Evolutionary conservation across 2,797 vertebrate genomes (phyloP), one percentile per base, ranked within the genome.

Genomic region (Sebastes hubbsi): DNA sequence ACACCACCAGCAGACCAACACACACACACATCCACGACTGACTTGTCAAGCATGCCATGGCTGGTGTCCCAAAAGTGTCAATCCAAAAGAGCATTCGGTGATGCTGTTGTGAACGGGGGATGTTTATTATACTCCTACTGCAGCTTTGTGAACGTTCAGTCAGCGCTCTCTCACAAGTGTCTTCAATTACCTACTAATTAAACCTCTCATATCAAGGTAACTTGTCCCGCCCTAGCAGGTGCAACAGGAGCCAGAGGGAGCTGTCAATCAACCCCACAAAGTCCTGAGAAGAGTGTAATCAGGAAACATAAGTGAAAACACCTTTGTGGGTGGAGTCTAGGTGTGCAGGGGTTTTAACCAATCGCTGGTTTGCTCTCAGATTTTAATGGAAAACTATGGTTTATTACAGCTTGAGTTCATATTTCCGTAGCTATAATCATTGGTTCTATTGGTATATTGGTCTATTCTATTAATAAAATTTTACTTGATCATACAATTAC

Each of bases 31-130:
- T 77, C 22, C 34, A 72, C 72, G 54, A 67, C 22, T 55, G 56
- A 22, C 49, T 71, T 46, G 62, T 71, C 58, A 66, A 58, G 80
- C 58, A 9, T 75, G 73, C 55, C 36, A 71, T 11, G 22, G 73
- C 77, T 59, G 70, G 80, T 80, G 75, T 73, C 74, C 64, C n/a
- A 42, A 61, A 71, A 71, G 52, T 34, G 34, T 8, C 36, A 59
- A 49, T 54, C 14, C 49, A 72, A 25, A 56, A 24, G 32, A 72
- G 22, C 18, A 27, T 22, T 61, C 49, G 46, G 20, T 38, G 18
- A 64, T 52, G n/a, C 27, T 64, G 49, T 8, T 52, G 20, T 52
- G 49, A n/a, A 49, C 2, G 42, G 5, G 20, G 20, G 34, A 52
- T 38, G 27, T 49, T 49, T 25, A 52, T 18, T 14, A 22, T 59